These are phyloP conservation scores for Semibalanus balanoides DNA, from an alignment of 1,140 invertebrate species.

Conservation along the genomic window DNA sequence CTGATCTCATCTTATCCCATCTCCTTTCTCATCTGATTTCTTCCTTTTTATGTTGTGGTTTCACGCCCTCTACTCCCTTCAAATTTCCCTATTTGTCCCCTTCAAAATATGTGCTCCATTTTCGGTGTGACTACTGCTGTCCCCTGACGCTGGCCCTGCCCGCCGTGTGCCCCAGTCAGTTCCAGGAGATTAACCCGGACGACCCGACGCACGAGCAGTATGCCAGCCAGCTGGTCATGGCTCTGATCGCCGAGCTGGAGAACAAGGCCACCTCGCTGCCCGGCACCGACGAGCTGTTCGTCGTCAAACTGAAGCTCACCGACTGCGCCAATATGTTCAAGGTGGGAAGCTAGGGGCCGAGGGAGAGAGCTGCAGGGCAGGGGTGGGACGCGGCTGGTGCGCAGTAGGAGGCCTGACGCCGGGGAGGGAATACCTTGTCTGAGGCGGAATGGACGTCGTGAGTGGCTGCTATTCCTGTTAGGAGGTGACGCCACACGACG, in stretches of 20 bases:
- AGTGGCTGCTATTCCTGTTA: no score
- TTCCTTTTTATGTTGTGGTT: no score
- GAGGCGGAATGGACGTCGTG: no score
- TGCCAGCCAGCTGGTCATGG: conserved; percentile 43
- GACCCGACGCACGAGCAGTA: conserved; percentile 45
- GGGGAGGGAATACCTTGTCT: no score
- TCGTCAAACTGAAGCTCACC: conserved; percentile 60
- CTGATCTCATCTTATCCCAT: no score
- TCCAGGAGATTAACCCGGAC: conserved; percentile 48
- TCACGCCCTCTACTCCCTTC: no score
- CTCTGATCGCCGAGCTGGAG: conserved; percentile 62
- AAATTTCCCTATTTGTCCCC: no score
- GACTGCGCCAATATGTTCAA: conserved; percentile 62
- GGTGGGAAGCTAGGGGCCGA: conserved; percentile 34
- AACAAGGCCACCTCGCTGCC: conserved; percentile 49
- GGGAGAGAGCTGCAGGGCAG: no score
- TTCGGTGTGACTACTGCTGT: not conserved
- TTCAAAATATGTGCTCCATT: conserved; percentile 3
- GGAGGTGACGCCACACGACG: no score
- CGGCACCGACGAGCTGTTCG: conserved; percentile 51
- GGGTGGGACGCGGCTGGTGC: no score
- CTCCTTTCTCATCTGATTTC: no score
- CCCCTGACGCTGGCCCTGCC: not conserved
- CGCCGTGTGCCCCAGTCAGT: conserved; percentile 3
- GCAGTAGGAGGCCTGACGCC: no score